Evolutionary conservation across 1,140 invertebrate species (phyloP).

Genomic region (Drosophila sucinea): DNA sequence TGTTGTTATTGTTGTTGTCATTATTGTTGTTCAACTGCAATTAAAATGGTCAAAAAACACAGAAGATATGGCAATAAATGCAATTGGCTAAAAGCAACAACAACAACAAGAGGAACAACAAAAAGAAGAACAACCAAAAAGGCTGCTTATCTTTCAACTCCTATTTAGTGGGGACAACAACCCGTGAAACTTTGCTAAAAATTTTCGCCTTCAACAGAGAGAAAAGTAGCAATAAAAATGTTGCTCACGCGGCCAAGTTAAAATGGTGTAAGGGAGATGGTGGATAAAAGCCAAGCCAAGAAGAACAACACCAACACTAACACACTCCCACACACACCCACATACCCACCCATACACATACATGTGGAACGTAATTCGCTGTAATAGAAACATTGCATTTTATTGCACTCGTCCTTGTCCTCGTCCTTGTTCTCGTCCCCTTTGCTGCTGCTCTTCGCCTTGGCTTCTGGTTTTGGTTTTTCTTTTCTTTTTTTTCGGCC

Average conservation of each 20-base stretch:
- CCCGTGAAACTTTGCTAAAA: slow-evolving; percentile 59
- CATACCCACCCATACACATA: not conserved
- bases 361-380: slow-evolving; percentile 64
- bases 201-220: slow-evolving; percentile 36
- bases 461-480: not conserved
- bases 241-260: slow-evolving; percentile 47
- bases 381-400: slow-evolving; percentile 79
- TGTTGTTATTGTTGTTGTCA: slow-evolving; percentile 25
- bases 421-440: slow-evolving; percentile 30
- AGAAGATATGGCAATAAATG: slow-evolving; percentile 31
- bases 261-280: not conserved
- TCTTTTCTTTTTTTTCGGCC: slow-evolving; percentile 45
- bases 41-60: slow-evolving; percentile 63
- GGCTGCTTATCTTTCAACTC: slow-evolving; percentile 65
- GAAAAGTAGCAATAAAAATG: slow-evolving; percentile 72
- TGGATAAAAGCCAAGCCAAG: too few species aligned
- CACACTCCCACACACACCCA: not conserved
- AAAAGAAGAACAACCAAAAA: slow-evolving; percentile 39
- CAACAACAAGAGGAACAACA: slow-evolving; percentile 39
- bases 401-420: slow-evolving; percentile 71
- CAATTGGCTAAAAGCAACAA: slow-evolving; percentile 29
- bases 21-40: slow-evolving; percentile 70
- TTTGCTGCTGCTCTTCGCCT: slow-evolving; percentile 17
- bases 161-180: slow-evolving; percentile 51
- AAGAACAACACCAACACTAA: not conserved